Base-by-base conservation (phyloP, 2,888 invertebrate species). In the Ophion costatus region DNA sequence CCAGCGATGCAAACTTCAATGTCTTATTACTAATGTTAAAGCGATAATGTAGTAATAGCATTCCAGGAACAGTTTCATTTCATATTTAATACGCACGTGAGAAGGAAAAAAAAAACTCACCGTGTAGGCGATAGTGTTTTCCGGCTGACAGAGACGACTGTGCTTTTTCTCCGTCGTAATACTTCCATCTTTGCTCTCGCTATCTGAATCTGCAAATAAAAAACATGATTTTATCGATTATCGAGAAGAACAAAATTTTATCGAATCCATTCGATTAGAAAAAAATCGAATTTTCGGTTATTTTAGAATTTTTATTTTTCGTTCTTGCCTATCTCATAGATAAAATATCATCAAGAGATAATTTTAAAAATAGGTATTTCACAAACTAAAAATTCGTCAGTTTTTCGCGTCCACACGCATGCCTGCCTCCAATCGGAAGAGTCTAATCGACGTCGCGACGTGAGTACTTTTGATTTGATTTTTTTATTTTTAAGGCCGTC, bases 101-200 rank as follows among this genome's bases (percentile, higher is more conserved):
- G 5, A 51, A 42, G 20, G 14, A 63, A 64, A 33, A 29, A 38
- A 70, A 14, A 51, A 42, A 69, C 95, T 95, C 94, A 97, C 98
- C 94, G 96, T 96, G 92, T 97, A 97, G 89, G 96, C 95, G 94
- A 96, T 96, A 90, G 97, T 97, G 94, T 96, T 96, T 90, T 96
- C 96, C 61, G 96, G 96, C 81, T 96, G 96, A 84, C 95, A 92
- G 66, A 92, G 89, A 78, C 93, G 93, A 83, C 95, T 95, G 85
- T 95, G 95, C 92, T 96, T 94, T 92, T 96, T 96, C 93, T 96
- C 94, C 85, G 94, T 93, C 45, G 91, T 82, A 64, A 91, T 88
- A 70, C 93, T 92, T 79, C 93, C 94, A 92, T 94, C 94, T 87
- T 94, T 94, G 90, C 93, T 96, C 87, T 95, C 95, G 85, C 95